Evolutionary conservation across 1,140 invertebrate species (phyloP).

Genomic region (Coelopa frigida): DNA sequence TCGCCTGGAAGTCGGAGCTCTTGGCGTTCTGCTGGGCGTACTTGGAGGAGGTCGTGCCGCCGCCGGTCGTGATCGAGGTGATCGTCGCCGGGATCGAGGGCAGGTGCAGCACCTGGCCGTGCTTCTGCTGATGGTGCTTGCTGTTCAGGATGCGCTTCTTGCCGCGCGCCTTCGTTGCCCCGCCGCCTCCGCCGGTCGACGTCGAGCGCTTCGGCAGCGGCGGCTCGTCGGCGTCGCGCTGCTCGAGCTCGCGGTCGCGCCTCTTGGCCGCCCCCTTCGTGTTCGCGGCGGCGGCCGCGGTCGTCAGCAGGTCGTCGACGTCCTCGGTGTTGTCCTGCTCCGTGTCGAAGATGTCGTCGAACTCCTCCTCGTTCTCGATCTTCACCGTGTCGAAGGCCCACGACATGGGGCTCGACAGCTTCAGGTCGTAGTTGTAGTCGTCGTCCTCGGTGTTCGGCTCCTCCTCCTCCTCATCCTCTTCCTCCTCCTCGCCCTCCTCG

Average conservation of each 20-base stretch:
- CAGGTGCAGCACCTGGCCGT: conserved; percentile 33
- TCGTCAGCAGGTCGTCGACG: conserved; percentile 36
- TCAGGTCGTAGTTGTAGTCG: conserved; percentile 28
- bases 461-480: neutral
- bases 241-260: neutral
- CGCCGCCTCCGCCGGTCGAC: neutral
- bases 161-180: neutral
- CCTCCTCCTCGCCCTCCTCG: conserved; percentile 6
- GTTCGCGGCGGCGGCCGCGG: conserved; percentile 31
- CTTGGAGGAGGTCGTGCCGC: conserved; percentile 1
- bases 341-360: conserved; percentile 29
- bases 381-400: conserved; percentile 42
- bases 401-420: conserved; percentile 38
- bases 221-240: neutral
- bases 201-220: neutral
- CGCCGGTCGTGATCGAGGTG: conserved; percentile 26
- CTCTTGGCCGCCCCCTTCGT: neutral
- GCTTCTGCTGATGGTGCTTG: conserved; percentile 34
- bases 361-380: conserved; percentile 37
- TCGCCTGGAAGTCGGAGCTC: conserved; percentile 22
- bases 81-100: conserved; percentile 39
- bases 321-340: conserved; percentile 35
- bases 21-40: conserved; percentile 16
- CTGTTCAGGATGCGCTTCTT: conserved; percentile 13
- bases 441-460: neutral